Percentiles rank a stretch among this genome's conserved stretches.
Conservation (phyloP, 1,140 invertebrate species). For the Carposina sasakii region DNA sequence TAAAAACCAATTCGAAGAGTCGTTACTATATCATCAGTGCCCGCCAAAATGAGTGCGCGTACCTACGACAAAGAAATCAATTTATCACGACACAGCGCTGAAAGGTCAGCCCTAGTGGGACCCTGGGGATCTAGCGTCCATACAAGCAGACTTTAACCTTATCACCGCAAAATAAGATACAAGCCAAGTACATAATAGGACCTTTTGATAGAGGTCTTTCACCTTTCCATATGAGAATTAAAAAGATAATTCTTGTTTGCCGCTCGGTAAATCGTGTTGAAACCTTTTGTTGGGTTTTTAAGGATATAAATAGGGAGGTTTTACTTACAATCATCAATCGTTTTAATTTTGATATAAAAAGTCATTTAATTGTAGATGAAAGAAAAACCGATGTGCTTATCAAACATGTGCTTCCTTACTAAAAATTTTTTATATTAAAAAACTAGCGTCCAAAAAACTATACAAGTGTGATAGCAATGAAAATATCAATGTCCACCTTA, state of each 20-base stretch:
- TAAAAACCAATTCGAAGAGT: not conserved
- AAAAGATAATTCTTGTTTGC: not conserved
- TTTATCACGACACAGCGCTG: not conserved
- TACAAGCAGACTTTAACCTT: too few relatives aligned
- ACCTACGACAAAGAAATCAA: not conserved
- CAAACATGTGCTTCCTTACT: not conserved
- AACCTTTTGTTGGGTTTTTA: not conserved
- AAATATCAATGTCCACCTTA: too few relatives aligned
- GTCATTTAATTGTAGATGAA: too few relatives aligned
- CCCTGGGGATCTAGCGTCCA: too few relatives aligned
- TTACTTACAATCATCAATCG: constrained; percentile 14
- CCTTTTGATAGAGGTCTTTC: not conserved
- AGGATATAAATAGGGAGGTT: constrained; percentile 23
- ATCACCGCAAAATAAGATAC: too few relatives aligned
- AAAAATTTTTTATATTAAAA: too few relatives aligned
- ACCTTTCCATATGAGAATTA: not conserved
- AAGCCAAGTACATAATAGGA: too few relatives aligned
- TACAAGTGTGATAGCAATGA: too few relatives aligned
- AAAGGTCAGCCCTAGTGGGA: not conserved
- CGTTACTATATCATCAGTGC: too few relatives aligned
- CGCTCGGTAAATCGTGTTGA: not conserved
- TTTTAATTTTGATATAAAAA: not conserved
- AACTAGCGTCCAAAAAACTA: too few relatives aligned
- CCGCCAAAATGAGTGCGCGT: too few relatives aligned
- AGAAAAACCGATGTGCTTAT: not conserved